Percentiles rank a stretch among this genome's conserved stretches.
Conservation (phyloP, 1,140 invertebrate species). For the Drosophila ananassae region DNA sequence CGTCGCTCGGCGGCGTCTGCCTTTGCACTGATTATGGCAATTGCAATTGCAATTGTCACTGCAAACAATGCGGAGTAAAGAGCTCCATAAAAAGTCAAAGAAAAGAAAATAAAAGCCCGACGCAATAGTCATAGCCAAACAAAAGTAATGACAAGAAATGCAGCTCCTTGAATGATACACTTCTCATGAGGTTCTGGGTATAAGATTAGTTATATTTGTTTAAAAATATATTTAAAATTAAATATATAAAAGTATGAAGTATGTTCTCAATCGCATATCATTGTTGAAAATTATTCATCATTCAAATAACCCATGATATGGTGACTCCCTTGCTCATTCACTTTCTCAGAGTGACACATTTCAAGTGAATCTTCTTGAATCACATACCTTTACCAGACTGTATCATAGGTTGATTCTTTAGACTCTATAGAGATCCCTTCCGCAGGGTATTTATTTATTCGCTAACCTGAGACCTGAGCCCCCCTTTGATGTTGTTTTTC, state of each 20-base stretch:
- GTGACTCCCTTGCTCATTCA: too few species aligned
- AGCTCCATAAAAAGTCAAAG: slow-evolving; percentile 32
- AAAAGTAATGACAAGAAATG: slow-evolving; percentile 72
- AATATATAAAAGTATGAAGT: too few species aligned
- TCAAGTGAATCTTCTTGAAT: not conserved
- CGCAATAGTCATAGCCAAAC: slow-evolving; percentile 68
- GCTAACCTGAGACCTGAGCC: not conserved
- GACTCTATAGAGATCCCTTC: not conserved
- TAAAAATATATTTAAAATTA: too few species aligned
- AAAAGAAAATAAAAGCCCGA: slow-evolving; percentile 52
- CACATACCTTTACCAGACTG: not conserved
- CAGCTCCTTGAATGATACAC: slow-evolving; percentile 21
- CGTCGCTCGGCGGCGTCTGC: slow-evolving; percentile 34
- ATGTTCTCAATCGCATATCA: too few species aligned
- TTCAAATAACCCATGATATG: too few species aligned
- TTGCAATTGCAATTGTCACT: slow-evolving; percentile 62
- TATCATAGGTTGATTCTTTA: not conserved
- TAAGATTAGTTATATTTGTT: too few species aligned
- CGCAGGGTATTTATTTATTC: slow-evolving; percentile 21
- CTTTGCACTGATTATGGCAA: slow-evolving; percentile 80
- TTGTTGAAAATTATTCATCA: too few species aligned
- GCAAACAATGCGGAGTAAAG: slow-evolving; percentile 73
- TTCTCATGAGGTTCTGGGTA: not conserved
- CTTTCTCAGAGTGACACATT: not conserved
- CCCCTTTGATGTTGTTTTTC: slow-evolving; percentile 31